Conservation (phyloP, 2,888 invertebrate genomes). For the Zootermopsis nevadensis region DNA sequence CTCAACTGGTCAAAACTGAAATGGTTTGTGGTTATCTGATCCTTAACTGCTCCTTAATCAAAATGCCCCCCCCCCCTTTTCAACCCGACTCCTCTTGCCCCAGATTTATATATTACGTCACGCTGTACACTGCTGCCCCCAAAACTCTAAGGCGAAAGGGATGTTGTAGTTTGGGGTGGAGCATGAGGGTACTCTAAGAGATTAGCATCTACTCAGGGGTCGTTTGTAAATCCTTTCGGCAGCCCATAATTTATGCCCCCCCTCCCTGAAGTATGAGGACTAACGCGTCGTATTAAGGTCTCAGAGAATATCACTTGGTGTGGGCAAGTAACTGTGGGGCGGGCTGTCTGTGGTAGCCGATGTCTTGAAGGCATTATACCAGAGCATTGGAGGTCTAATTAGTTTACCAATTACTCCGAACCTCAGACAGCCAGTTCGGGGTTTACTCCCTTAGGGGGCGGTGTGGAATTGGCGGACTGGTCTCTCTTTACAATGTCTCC, state of each 20-base stretch:
- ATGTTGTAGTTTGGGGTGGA: neutral
- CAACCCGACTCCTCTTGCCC: neutral
- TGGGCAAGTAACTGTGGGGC: neutral
- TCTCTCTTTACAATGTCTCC: no score
- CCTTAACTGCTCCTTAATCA: neutral
- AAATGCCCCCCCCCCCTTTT: neutral
- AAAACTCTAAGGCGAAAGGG: no score
- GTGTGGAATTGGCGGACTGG: no score
- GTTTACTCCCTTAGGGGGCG: no score
- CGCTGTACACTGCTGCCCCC: neutral
- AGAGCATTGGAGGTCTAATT: slow-evolving; percentile 29
- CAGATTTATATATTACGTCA: neutral
- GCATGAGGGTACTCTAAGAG: neutral
- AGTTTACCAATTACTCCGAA: slow-evolving; percentile 42
- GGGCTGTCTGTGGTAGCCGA: no score
- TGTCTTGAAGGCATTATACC: no score
- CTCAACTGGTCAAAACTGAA: no score
- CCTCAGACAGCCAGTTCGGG: no score
- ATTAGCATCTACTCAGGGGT: neutral
- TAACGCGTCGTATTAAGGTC: slow-evolving; percentile 10
- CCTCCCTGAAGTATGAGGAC: neutral
- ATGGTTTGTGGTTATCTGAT: no score
- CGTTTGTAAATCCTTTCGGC: slow-evolving; percentile 21
- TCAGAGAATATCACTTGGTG: slow-evolving; percentile 20
- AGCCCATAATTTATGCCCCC: neutral